Base-by-base conservation (phyloP, 92 coral and sea anemone genomes). In the Zoanthus sansibaricus region DNA sequence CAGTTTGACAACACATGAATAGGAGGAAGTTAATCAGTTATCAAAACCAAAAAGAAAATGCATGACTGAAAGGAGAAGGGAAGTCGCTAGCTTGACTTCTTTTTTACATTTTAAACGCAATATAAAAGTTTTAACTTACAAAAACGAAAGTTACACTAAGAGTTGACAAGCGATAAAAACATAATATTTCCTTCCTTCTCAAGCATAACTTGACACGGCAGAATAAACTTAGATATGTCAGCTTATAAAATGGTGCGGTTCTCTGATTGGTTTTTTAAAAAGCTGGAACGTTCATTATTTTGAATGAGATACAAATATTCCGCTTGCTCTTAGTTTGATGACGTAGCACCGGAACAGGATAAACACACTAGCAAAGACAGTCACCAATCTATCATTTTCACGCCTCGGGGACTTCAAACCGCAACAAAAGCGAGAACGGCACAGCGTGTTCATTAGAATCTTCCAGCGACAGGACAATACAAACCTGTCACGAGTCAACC, bases 381-480 rank as follows among this genome's bases (percentile, higher is more conserved):
- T 80, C 47, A 21, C 52, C n/a, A 59, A 9, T 17, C 33, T 37
- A 45, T 45, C 30, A 61, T 61, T 45, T 61, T 80, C 75, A 80
- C 75, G 85, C 85, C 85, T 68, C 85, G 21, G 85, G 73, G 85
- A 49, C 30, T 31, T 3, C 75, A 32, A 10, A 46, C 45, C 59
- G 2, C 56, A 64, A 80, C 75, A 80, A 80, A 80, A 66, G 75
- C 61, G 58, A 33, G 75, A 71, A 80, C 30, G 56, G 52, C 75
- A 14, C 62, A 67, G 18, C 59, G 52, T 68, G 71, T 77, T 78
- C 71, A 64, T 80, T 68, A 66, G 85, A 80, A 80, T 37, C 61
- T 80, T 80, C 85, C 73, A 64, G 74, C 85, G 56, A 31, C 42
- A 59, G 64, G 45, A 64, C 85, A 80, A 80, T 80, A 48, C 75